A percentile compares a stretch with the other conserved stretches of the same genome.
phyloP scores from a whole-genome alignment of 2,888 invertebrate genomes.

The Agrotis exclamationis region DNA sequence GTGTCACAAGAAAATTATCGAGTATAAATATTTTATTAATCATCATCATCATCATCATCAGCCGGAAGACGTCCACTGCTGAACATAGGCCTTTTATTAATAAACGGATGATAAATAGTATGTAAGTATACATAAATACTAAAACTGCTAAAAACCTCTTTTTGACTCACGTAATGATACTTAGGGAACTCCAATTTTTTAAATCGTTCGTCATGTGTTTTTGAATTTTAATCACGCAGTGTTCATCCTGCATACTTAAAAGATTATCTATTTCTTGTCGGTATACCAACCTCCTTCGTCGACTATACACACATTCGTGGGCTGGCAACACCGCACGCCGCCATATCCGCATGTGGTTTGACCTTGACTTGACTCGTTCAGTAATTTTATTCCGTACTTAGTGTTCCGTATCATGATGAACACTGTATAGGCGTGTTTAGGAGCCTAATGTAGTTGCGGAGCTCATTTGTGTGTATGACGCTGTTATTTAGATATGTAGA shows the following conservation, averaged over 20 bases:
- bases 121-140: no score
- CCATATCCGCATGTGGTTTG: conserved; percentile 83
- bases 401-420: conserved; percentile 86
- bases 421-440: conserved; percentile 74
- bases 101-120: no score
- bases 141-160: neutral
- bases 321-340: conserved; percentile 80
- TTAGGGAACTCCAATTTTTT: neutral
- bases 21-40: no score
- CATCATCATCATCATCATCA: no score
- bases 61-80: no score
- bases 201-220: neutral
- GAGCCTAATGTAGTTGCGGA: conserved; percentile 65
- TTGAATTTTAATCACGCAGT: no score
- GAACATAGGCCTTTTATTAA: no score
- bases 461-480: conserved; percentile 58
- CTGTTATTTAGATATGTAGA: conserved; percentile 50
- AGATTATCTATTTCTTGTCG: neutral
- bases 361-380: conserved; percentile 83
- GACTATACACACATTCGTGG: conserved; percentile 63
- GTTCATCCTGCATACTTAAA: neutral
- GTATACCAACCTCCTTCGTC: conserved; percentile 12
- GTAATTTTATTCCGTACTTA: conserved; percentile 84
- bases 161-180: neutral
- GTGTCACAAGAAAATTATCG: no score